Percentiles rank a stretch among this genome's conserved stretches.
phyloP scores from a whole-genome alignment of 2,113 vertebrate genomes.

The Microcebus murinus region DNA sequence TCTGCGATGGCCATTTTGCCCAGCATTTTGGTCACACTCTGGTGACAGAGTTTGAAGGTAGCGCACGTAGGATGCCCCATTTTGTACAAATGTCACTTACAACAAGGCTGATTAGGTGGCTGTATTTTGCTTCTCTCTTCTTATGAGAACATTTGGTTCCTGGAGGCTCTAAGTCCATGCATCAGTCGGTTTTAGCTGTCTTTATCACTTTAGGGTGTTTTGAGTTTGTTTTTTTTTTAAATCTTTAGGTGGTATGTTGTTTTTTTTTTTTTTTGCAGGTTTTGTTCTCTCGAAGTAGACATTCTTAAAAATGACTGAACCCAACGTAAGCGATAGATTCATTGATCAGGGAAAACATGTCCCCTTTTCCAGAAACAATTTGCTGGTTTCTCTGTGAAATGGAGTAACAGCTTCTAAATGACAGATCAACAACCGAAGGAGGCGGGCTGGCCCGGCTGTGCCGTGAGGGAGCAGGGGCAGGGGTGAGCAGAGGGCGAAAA shows the following conservation, averaged over 20 bases:
- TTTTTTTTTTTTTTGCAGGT: neutral
- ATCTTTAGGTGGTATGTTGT: neutral
- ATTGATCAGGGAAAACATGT: neutral
- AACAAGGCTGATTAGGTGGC: neutral
- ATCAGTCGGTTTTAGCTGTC: neutral
- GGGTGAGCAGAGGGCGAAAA: neutral
- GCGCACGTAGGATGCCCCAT: rapidly evolving
- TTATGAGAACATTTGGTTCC: neutral
- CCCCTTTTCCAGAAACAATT: neutral
- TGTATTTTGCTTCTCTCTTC: neutral
- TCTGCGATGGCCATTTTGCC: neutral
- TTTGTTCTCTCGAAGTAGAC: slow-evolving; percentile 9
- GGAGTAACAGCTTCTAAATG: neutral
- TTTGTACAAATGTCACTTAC: neutral
- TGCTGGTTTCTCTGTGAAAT: neutral
- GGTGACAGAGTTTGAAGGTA: neutral
- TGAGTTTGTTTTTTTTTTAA: neutral
- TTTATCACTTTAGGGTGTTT: neutral
- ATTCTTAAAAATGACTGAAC: neutral
- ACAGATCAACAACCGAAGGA: neutral
- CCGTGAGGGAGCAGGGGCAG: rapidly evolving
- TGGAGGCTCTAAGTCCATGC: rapidly evolving
- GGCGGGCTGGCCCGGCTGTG: neutral
- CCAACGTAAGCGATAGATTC: neutral
- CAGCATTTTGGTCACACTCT: neutral